phyloP scores from a whole-genome alignment of 2,113 vertebrate species.

The Astur gentilis region DNA sequence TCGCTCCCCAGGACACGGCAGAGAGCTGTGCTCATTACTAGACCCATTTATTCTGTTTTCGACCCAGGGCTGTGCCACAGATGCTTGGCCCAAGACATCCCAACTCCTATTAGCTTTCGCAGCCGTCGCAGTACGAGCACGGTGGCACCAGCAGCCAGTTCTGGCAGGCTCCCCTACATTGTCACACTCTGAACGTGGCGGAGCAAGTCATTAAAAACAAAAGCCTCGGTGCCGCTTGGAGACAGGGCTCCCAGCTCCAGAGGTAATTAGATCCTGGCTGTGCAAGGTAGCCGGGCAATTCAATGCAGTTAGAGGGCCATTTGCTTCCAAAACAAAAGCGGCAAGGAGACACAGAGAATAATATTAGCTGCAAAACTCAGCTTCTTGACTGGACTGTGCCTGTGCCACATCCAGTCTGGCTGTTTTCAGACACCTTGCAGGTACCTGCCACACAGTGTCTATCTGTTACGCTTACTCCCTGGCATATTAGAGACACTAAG shows the following conservation, averaged over 20 bases:
- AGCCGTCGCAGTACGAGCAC: accelerated
- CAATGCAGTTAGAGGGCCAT: slow-evolving; percentile 22
- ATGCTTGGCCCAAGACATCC: not conserved
- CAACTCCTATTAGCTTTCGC: not conserved
- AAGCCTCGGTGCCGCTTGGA: not conserved
- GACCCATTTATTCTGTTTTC: not conserved
- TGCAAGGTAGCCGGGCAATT: slow-evolving; percentile 36
- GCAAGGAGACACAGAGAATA: not conserved
- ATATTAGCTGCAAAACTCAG: not conserved
- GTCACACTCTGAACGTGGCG: not conserved
- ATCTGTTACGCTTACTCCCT: not conserved
- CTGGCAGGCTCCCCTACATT: slow-evolving; percentile 28
- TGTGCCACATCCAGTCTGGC: not conserved
- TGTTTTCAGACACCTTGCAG: not conserved
- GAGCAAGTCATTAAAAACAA: slow-evolving; percentile 54
- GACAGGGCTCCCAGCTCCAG: slow-evolving; percentile 14
- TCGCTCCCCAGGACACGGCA: not conserved
- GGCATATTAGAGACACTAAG: not conserved
- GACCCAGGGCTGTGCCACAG: not conserved
- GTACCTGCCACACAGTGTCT: not conserved
- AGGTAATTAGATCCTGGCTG: slow-evolving; percentile 50
- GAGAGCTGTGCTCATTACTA: not conserved
- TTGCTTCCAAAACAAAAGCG: slow-evolving; percentile 44
- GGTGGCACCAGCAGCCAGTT: not conserved
- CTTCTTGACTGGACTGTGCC: not conserved